These are phyloP conservation scores for Melierax canorus DNA, from an alignment of 2,113 vertebrate genomes.

Conservation along the genomic window DNA sequence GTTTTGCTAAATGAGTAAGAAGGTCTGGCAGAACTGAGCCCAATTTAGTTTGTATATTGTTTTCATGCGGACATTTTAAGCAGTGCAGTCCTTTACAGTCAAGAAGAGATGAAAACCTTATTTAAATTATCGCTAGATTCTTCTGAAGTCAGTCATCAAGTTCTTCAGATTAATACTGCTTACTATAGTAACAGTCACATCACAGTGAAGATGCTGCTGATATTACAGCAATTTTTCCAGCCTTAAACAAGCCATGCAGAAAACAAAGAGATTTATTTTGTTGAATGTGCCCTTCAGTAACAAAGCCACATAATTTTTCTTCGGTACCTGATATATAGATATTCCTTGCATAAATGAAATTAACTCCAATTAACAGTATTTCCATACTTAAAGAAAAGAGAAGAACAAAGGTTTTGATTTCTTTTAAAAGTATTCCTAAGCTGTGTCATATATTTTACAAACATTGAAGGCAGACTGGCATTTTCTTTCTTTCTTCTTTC, in stretches of 20 bases:
- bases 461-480: background rate
- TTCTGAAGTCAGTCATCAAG: slow-evolving; percentile 10
- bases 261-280: slow-evolving; percentile 12
- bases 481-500: background rate
- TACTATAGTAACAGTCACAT: background rate
- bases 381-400: background rate
- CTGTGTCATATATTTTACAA: background rate
- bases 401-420: background rate
- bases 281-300: background rate
- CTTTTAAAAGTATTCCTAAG: background rate
- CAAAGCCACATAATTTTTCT: background rate
- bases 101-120: background rate
- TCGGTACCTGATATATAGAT: background rate
- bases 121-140: background rate
- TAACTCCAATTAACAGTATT: background rate
- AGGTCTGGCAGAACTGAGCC: background rate
- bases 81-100: background rate
- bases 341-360: background rate
- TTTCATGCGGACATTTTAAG: background rate
- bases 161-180: background rate
- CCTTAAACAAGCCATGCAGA: background rate
- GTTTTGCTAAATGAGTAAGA: background rate
- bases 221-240: background rate
- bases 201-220: background rate
- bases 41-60: background rate